These are phyloP conservation scores for Hirtodrosophila cameraria DNA, from an alignment of 2,888 invertebrate genomes.

Conservation along the genomic window DNA sequence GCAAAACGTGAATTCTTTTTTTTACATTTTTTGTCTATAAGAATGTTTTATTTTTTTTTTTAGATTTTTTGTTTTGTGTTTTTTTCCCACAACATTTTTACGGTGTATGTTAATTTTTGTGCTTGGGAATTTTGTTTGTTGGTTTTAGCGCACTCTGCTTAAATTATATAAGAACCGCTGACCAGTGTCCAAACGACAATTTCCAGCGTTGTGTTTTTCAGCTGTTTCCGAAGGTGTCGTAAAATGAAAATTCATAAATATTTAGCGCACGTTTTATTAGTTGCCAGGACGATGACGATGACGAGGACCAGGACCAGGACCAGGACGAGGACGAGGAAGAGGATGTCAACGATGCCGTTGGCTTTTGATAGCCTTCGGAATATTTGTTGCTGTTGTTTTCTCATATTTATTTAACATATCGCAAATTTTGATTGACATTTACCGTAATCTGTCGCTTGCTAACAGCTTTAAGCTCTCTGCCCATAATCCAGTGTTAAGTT, in stretches of 20 bases:
- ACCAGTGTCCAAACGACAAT: slow-evolving; percentile 47
- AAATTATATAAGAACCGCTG: slow-evolving; percentile 58
- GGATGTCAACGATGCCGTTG: slow-evolving; percentile 35
- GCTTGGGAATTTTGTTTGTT: slow-evolving; percentile 24
- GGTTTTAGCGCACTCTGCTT: slow-evolving; percentile 19
- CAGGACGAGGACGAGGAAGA: slow-evolving; percentile 38
- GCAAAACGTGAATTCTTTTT: slow-evolving; percentile 64
- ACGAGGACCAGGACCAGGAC: slow-evolving; percentile 35
- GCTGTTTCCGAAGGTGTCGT: slow-evolving; percentile 68
- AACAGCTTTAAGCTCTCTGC: slow-evolving; percentile 18
- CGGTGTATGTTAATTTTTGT: slow-evolving; percentile 67
- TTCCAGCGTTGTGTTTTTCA: slow-evolving; percentile 41
- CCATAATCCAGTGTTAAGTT: slow-evolving; percentile 1
- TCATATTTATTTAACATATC: slow-evolving; percentile 46
- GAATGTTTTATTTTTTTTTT: slow-evolving; percentile 19
- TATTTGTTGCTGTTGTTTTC: slow-evolving; percentile 3
- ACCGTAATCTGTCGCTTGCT: slow-evolving; percentile 29
- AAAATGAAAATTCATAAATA: slow-evolving; percentile 75
- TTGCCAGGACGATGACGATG: slow-evolving; percentile 41
- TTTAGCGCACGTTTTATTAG: slow-evolving; percentile 75
- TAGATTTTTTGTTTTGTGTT: slow-evolving; percentile 8
- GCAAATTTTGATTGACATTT: slow-evolving; percentile 35
- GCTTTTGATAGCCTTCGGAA: slow-evolving; percentile 43
- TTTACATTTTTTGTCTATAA: slow-evolving; percentile 14
- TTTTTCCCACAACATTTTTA: slow-evolving; percentile 39